Evolutionary conservation across 1,140 invertebrate genomes (phyloP), one percentile per base, ranked within the genome.

Genomic region (Pachypeltis micranthus): DNA sequence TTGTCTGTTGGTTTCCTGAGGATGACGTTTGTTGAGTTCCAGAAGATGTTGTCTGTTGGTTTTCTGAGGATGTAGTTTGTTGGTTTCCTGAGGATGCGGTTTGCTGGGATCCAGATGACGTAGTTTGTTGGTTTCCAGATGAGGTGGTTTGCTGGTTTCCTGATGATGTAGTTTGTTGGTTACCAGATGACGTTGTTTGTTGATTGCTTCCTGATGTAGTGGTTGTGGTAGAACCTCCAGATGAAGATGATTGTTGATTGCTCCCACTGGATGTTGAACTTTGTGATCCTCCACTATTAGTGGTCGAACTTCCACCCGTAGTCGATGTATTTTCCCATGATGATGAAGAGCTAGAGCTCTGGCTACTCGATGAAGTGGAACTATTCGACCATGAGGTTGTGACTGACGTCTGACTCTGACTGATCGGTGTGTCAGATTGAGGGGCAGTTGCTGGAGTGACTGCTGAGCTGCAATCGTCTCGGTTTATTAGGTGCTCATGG

Each of bases 401-500:
- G n/a, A 66, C 59, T 34, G 65, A 66, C 2, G 27, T 59, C 51
- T 59, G 63, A 27, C 59, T 47, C 4, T 21, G 10, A 25, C 44
- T 29, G 24, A 66, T 29, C 14, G 67, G 63, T 0, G 67, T 64
- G 28, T 68, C 67, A 10, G 67, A 68, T 29, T 67, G 64, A 12
- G 54, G 47, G 1, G 51, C 44, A 23, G 39, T 34, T 31, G 62
- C 24, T 10, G 64, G 64, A 0, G 67, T 65, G 1, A 62, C 64
- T 23, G 67, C 31, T 25, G 62, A 25, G 10, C 67, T 64, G 61
- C 67, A 67, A 27, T 65, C 63, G 31, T 62, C 61, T 55, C 66
- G 2, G 19, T 65, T 23, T n/a, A 67, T 56, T 44, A 65, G 24
- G 23, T 61, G 60, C 44, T 65, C 64, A 67, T 85, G 78, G 73